These are phyloP conservation scores for Pseudanteris insignis DNA, from an alignment of 2,888 invertebrate genomes.

Conservation along the genomic window DNA sequence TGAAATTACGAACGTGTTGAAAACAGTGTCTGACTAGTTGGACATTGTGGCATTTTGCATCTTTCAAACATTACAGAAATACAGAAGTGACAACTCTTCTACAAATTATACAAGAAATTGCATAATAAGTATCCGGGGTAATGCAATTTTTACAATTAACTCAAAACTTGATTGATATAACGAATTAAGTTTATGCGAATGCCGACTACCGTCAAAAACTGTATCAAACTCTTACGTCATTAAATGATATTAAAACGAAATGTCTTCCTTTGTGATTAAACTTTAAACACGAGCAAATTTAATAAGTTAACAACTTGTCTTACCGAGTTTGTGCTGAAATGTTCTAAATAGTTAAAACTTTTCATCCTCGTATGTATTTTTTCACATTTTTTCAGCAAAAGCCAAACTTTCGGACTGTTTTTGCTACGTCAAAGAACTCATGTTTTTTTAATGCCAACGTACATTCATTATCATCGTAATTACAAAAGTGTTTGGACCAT, in stretches of 20 bases:
- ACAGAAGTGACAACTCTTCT: conserved; percentile 27
- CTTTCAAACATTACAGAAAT: conserved; percentile 37
- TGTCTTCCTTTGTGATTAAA: conserved; percentile 24
- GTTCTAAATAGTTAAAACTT: conserved; percentile 21
- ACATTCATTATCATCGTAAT: too few species aligned
- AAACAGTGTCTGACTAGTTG: conserved; percentile 46
- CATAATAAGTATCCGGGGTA: conserved; percentile 20
- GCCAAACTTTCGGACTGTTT: too few species aligned
- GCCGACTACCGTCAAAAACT: conserved; percentile 12
- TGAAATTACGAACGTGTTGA: conserved; percentile 45
- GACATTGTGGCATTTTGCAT: conserved; percentile 45
- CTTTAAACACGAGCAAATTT: conserved; percentile 33
- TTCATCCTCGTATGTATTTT: too few species aligned
- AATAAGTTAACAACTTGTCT: conserved; percentile 15
- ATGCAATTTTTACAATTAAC: conserved; percentile 28
- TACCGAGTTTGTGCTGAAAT: conserved; percentile 8
- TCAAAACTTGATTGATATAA: conserved; percentile 16
- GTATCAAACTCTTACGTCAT: conserved; percentile 16
- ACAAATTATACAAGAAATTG: conserved; percentile 34
- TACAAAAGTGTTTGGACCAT: too few species aligned
- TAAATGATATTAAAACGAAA: conserved; percentile 24
- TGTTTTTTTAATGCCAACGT: too few species aligned
- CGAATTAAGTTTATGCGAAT: conserved; percentile 16
- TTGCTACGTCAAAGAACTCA: too few species aligned
- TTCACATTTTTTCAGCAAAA: too few species aligned